A percentile compares a stretch with the other conserved stretches of the same genome.
Evolutionary conservation across 2,113 vertebrate species (phyloP).

Genomic region (Piaya cayana): DNA sequence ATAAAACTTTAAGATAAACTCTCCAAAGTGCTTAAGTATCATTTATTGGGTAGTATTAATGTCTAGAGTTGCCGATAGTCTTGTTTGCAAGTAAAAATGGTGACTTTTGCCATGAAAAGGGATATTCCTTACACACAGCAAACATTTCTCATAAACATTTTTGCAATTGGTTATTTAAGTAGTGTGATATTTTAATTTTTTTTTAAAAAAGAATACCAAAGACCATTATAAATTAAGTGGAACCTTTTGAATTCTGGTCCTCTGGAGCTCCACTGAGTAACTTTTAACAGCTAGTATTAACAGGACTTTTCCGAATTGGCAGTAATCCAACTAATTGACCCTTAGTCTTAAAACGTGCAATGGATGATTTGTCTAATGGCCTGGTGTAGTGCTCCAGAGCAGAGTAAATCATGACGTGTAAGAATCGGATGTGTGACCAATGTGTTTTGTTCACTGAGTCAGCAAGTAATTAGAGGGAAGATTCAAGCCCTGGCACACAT

Average conservation of each 20-base stretch:
- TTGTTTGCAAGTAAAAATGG: neutral
- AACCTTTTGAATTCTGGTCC: neutral
- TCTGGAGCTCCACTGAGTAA: neutral
- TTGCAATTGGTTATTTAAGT: neutral
- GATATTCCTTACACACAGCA: neutral
- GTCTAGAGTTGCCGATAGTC: neutral
- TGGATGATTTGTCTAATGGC: slow-evolving; percentile 50
- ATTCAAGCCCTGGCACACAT: neutral
- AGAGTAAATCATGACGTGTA: neutral
- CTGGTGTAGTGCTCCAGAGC: neutral
- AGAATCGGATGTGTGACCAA: slow-evolving; percentile 40
- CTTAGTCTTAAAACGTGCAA: neutral
- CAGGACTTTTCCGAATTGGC: neutral
- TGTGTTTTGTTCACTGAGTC: slow-evolving; percentile 37
- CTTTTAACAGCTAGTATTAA: neutral
- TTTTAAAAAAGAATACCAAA: neutral
- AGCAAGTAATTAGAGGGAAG: slow-evolving; percentile 27
- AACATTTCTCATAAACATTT: neutral
- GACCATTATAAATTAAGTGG: neutral
- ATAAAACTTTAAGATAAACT: neutral
- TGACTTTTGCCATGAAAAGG: neutral
- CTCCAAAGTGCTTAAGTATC: neutral
- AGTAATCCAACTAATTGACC: neutral
- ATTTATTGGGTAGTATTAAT: neutral
- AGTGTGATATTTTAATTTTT: neutral